A percentile compares a stretch with the other conserved stretches of the same genome.
phyloP scores from a whole-genome alignment of 2,888 invertebrate species.

The Glomeris marginata region DNA sequence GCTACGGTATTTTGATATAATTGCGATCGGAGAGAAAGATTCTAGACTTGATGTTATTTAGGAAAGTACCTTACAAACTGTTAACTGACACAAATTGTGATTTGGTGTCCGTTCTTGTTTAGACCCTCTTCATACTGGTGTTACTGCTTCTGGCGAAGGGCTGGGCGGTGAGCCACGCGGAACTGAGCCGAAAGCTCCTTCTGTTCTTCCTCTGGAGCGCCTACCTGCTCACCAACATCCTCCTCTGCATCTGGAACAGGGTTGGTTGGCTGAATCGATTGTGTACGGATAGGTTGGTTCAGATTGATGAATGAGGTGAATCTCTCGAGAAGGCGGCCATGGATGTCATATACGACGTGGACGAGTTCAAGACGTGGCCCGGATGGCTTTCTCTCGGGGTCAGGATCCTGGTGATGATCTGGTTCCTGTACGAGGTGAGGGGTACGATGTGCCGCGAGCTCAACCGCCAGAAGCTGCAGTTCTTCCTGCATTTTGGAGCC shows the following conservation, averaged over 20 bases:
- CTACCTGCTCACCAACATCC: conserved; percentile 77
- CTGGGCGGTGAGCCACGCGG: conserved; percentile 85
- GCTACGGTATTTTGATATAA: no score
- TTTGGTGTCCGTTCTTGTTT: conserved; percentile 26
- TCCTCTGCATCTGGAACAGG: conserved; percentile 91
- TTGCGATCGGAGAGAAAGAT: no score
- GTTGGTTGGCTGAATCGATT: conserved; percentile 47
- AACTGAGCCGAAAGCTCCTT: conserved; percentile 69
- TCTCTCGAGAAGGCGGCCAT: conserved; percentile 64
- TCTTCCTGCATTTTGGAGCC: conserved; percentile 90
- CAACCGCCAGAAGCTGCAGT: conserved; percentile 70
- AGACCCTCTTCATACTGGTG: conserved; percentile 88
- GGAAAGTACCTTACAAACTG: no score
- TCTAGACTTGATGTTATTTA: no score
- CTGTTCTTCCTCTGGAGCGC: conserved; percentile 79
- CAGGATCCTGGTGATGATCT: conserved; percentile 68
- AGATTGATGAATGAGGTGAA: background rate
- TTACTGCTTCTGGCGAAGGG: conserved; percentile 86
- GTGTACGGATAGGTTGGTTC: background rate
- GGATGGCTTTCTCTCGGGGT: conserved; percentile 86
- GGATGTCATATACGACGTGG: conserved; percentile 87
- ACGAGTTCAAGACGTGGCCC: conserved; percentile 96
- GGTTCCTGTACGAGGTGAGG: conserved; percentile 62
- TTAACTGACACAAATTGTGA: background rate
- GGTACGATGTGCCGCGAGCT: conserved; percentile 66